Percentiles rank a stretch among this genome's conserved stretches.
These are phyloP conservation scores for Cassiopea xamachana DNA, from an alignment of 30 jellyfish, hydroid and myxozoan species.

Conservation along the genomic window DNA sequence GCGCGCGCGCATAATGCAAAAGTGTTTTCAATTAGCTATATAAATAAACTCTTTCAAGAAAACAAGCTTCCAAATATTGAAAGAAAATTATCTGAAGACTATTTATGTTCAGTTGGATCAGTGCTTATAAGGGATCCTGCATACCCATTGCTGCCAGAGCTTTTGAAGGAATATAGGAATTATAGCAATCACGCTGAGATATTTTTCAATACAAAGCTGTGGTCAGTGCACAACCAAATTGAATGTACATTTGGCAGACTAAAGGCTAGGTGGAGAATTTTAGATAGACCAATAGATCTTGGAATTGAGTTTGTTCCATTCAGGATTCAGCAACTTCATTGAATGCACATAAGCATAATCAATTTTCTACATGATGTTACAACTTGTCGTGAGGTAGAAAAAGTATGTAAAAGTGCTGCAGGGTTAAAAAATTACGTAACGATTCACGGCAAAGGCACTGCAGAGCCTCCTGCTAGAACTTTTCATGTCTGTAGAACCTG, in stretches of 20 bases:
- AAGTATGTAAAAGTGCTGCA: constrained; percentile 4
- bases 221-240: constrained; percentile 72
- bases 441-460: background rate
- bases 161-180: too few relatives aligned
- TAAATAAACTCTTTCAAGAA: constrained; percentile 34
- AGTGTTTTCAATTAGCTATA: constrained; percentile 43
- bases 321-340: too few relatives aligned
- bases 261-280: constrained; percentile 67
- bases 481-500: constrained; percentile 8
- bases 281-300: constrained; percentile 63
- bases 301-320: constrained; percentile 20
- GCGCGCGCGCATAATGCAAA: too few relatives aligned
- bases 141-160: constrained; percentile 70
- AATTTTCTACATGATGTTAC: background rate
- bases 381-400: background rate
- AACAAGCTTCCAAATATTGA: constrained; percentile 35
- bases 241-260: constrained; percentile 85
- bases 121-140: constrained; percentile 85
- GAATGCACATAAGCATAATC: too few relatives aligned
- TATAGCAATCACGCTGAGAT: too few relatives aligned
- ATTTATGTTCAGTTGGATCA: constrained; percentile 58
- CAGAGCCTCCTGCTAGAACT: background rate
- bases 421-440: background rate
- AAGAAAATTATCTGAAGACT: background rate
- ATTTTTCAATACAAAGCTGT: constrained; percentile 40